These are phyloP conservation scores for Lemur catta DNA, from an alignment of 2,797 vertebrate species.

Conservation along the genomic window DNA sequence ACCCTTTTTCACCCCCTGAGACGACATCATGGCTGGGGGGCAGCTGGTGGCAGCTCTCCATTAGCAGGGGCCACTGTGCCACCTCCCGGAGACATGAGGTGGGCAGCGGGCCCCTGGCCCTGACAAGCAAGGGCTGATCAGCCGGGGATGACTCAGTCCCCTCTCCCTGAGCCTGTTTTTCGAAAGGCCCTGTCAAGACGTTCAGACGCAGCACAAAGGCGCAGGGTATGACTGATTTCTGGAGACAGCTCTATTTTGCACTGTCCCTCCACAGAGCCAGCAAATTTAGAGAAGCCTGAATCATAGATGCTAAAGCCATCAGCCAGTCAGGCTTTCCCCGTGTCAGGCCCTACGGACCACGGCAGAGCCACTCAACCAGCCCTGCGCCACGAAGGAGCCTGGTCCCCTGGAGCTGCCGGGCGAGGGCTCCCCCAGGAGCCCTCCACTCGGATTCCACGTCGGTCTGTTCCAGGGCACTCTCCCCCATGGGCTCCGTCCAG, in stretches of 20 bases:
- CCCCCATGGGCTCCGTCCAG: rapidly evolving
- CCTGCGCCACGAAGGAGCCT: too few species aligned
- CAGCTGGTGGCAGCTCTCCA: neutral
- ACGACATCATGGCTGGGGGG: neutral
- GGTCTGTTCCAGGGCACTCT: neutral
- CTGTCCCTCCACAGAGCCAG: neutral
- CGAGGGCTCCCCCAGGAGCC: neutral
- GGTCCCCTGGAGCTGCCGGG: too few species aligned
- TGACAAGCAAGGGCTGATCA: neutral
- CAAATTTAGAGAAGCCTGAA: neutral
- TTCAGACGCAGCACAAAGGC: neutral
- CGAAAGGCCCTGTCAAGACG: neutral
- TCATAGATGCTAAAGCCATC: neutral
- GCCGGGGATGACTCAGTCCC: slow-evolving; percentile 35
- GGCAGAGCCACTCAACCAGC: neutral
- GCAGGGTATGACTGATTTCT: slow-evolving; percentile 45
- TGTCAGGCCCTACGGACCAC: neutral
- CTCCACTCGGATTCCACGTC: neutral
- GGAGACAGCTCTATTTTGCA: slow-evolving; percentile 2
- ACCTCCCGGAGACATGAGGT: neutral
- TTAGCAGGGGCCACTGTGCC: neutral
- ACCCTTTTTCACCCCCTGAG: neutral
- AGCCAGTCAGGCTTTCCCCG: neutral
- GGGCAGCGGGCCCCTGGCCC: neutral
- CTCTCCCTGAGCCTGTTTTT: slow-evolving; percentile 15